Evolutionary conservation across 2,797 vertebrate species (phyloP).

Genomic region (Neosalanx taihuensis): DNA sequence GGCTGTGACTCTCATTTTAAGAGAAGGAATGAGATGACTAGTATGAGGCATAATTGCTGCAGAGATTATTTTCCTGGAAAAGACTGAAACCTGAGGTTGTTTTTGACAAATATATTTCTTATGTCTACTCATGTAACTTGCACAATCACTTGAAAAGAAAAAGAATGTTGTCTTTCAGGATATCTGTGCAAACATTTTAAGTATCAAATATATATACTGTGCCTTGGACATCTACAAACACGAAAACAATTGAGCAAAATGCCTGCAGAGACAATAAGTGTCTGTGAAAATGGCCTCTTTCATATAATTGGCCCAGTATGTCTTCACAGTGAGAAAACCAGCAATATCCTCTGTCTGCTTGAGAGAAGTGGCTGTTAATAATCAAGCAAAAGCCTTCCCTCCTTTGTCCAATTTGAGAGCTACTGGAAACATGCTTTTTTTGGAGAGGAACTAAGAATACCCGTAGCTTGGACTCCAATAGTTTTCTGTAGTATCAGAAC

Average conservation of each 20-base stretch:
- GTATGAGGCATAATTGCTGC: constrained; percentile 30
- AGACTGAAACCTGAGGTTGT: constrained; percentile 42
- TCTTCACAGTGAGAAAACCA: not conserved
- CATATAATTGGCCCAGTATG: too few relatives aligned
- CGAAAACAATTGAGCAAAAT: too few relatives aligned
- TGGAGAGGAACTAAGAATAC: constrained; percentile 6
- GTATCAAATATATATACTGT: too few relatives aligned
- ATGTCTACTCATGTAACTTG: not conserved
- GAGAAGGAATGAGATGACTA: constrained; percentile 45
- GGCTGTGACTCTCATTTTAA: constrained; percentile 26
- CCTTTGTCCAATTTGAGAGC: not conserved
- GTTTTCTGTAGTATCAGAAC: constrained; percentile 1
- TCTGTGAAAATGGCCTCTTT: too few relatives aligned
- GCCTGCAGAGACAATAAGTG: too few relatives aligned
- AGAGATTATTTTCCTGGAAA: constrained; percentile 60
- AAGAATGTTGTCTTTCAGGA: not conserved
- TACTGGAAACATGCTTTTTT: not conserved
- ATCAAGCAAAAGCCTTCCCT: not conserved
- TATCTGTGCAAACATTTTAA: too few relatives aligned
- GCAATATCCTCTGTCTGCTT: not conserved
- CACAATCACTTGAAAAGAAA: not conserved
- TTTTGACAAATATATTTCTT: not conserved
- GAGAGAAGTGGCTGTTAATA: not conserved
- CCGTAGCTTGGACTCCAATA: not conserved
- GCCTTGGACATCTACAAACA: too few relatives aligned